phyloP scores from a whole-genome alignment of 2,888 invertebrate genomes.

The Graphium colonna region DNA sequence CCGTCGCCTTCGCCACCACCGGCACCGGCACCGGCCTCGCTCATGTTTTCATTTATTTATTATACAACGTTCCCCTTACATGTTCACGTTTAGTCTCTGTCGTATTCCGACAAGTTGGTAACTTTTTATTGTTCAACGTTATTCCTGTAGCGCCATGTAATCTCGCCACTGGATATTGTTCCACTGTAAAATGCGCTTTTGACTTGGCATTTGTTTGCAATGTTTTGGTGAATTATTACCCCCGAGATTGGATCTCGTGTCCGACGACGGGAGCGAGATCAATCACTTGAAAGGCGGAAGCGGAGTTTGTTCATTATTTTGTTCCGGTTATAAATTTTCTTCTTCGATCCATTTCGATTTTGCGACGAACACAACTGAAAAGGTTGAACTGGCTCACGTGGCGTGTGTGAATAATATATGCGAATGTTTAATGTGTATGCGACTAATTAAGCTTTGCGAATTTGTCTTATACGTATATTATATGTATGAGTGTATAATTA shows the following conservation, averaged over 20 bases:
- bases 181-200: background rate
- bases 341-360: background rate
- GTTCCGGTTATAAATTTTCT: slow-evolving; percentile 1
- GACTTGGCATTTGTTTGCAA: background rate
- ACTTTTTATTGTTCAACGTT: background rate
- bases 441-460: background rate
- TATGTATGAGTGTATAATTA: background rate
- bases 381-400: background rate
- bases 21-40: too few relatives aligned
- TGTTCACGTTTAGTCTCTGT: slow-evolving; percentile 5
- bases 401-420: background rate
- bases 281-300: slow-evolving; percentile 1
- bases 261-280: slow-evolving; percentile 1
- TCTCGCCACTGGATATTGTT: background rate
- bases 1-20: slow-evolving; percentile 24
- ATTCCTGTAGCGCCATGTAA: background rate
- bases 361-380: slow-evolving; percentile 3
- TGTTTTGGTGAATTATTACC: background rate
- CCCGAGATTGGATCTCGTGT: background rate
- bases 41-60: slow-evolving; percentile 23
- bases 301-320: slow-evolving; percentile 6
- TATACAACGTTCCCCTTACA: slow-evolving; percentile 3
- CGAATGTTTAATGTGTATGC: background rate
- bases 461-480: background rate
- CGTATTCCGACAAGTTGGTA: slow-evolving; percentile 2